Conservation (phyloP, 2,888 invertebrate genomes). For the Mesoligia furuncula region DNA sequence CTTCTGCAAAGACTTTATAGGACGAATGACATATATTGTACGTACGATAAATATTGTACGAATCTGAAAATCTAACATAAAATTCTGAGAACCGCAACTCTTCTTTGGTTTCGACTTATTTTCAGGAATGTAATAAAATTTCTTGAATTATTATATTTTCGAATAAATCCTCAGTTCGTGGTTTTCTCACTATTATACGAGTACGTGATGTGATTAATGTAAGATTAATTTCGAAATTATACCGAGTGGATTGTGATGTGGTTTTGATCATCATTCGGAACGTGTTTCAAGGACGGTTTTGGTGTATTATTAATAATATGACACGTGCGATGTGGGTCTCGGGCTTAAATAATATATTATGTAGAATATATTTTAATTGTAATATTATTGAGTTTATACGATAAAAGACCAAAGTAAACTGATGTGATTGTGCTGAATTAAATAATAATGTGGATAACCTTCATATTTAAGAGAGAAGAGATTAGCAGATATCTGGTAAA, state of each 20-base stretch:
- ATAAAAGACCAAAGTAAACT: background rate
- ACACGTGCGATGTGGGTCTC: slow-evolving; percentile 2
- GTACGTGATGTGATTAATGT: slow-evolving; percentile 18
- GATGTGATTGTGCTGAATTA: background rate
- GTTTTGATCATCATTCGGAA: slow-evolving; percentile 36
- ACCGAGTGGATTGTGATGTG: slow-evolving; percentile 9
- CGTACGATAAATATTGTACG: too few relatives aligned
- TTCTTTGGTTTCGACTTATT: background rate
- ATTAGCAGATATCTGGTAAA: background rate
- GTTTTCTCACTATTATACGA: too few relatives aligned
- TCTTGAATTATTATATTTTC: background rate
- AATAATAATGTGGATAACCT: background rate
- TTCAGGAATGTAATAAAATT: background rate
- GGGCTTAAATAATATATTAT: slow-evolving; percentile 14
- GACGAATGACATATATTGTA: background rate
- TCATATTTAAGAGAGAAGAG: background rate
- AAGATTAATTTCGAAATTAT: slow-evolving; percentile 28
- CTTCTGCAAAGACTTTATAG: background rate
- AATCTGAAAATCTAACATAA: background rate
- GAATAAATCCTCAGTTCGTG: background rate
- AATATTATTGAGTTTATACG: background rate
- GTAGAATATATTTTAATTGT: background rate
- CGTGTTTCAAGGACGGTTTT: slow-evolving; percentile 26
- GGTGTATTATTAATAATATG: slow-evolving; percentile 19
- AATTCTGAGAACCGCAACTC: background rate